phyloP scores from a whole-genome alignment of 1,140 invertebrate species.

The Drosophila miranda region DNA sequence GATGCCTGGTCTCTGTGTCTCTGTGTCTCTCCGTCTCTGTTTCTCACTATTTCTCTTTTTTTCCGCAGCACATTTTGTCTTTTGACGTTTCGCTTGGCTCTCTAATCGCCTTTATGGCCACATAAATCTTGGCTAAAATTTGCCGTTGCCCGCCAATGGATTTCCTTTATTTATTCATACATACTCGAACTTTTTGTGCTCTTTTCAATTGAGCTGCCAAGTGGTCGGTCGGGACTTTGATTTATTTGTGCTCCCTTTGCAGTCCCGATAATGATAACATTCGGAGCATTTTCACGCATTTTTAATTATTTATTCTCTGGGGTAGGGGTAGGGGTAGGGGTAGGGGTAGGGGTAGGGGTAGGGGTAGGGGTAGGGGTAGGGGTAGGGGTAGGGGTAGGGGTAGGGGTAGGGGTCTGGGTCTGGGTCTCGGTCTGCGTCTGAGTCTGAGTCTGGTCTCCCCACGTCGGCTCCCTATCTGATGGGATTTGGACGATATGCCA shows the following conservation, averaged over 20 bases:
- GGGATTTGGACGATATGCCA: conserved; percentile 29
- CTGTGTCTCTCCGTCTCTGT: neutral
- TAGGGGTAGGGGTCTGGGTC: neutral
- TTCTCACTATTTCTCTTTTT: conserved; percentile 15
- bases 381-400: no score
- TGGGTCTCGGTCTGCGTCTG: no score
- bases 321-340: no score
- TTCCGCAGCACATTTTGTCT: conserved; percentile 53
- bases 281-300: conserved; percentile 67
- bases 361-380: no score
- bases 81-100: conserved; percentile 69
- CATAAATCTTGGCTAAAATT: conserved; percentile 77
- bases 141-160: conserved; percentile 75
- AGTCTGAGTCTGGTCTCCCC: neutral
- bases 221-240: conserved; percentile 67
- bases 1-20: conserved; percentile 1
- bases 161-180: conserved; percentile 43
- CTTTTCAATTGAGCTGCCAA: conserved; percentile 69
- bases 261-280: conserved; percentile 49
- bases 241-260: conserved; percentile 62
- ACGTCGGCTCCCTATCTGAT: conserved; percentile 8
- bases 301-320: conserved; percentile 51
- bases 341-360: neutral
- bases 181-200: conserved; percentile 17
- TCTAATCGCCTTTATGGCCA: conserved; percentile 78